These are phyloP conservation scores for Teleogryllus occipitalis DNA, from an alignment of 1,140 invertebrate genomes.

Conservation along the genomic window DNA sequence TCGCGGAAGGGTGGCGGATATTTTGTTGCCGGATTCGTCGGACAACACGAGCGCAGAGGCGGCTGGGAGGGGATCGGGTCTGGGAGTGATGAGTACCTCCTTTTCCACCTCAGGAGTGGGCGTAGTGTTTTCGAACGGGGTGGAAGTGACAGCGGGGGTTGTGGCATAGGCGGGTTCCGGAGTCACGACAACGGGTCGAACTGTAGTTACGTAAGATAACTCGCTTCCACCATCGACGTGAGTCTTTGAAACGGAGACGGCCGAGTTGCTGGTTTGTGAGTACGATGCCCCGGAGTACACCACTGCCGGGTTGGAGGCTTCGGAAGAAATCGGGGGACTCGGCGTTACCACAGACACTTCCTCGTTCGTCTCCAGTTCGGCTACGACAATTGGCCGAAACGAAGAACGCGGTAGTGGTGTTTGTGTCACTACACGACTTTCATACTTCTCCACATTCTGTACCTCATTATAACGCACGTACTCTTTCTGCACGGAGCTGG, in stretches of 20 bases:
- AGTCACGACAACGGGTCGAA: background rate
- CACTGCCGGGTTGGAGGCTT: background rate
- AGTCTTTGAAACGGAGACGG: background rate
- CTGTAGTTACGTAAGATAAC: background rate
- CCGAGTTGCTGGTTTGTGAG: background rate
- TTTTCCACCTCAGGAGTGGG: background rate
- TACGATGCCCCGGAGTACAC: too few species aligned
- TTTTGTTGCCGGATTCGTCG: background rate
- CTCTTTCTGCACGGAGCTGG: background rate
- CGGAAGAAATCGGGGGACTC: background rate
- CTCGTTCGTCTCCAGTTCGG: background rate
- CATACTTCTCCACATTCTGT: background rate
- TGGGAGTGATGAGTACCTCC: background rate
- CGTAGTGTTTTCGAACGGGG: too few species aligned
- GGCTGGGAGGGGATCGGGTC: background rate
- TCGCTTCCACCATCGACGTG: too few species aligned
- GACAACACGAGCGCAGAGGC: background rate
- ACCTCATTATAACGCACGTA: background rate
- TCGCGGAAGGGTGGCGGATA: background rate
- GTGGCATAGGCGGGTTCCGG: background rate
- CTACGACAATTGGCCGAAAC: background rate
- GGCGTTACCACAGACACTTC: background rate
- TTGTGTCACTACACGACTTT: background rate
- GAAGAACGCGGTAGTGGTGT: background rate
- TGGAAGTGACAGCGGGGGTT: background rate